These are phyloP conservation scores for Meteorus sp. DNA, from an alignment of 1,140 invertebrate genomes.

Conservation along the genomic window DNA sequence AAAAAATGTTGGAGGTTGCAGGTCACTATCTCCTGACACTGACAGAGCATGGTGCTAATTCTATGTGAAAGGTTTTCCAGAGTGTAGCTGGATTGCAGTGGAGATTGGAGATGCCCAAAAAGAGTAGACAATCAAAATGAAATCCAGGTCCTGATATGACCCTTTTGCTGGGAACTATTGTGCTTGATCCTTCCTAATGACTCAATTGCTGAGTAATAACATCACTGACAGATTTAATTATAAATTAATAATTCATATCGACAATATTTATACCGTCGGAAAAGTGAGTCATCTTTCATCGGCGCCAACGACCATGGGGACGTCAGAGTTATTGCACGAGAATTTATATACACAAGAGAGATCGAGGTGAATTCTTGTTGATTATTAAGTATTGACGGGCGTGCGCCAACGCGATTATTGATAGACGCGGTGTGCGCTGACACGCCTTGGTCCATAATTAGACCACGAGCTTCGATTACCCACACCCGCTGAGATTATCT, in stretches of 20 bases:
- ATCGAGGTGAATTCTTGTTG: neutral
- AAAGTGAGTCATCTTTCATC: constrained; percentile 15
- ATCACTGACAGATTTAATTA: constrained; percentile 9
- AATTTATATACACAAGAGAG: no score
- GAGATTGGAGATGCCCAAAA: neutral
- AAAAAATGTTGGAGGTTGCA: no score
- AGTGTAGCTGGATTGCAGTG: no score
- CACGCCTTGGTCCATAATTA: constrained; percentile 30
- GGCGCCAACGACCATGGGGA: no score
- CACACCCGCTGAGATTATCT: constrained; percentile 21
- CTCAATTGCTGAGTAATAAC: neutral
- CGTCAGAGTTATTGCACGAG: no score
- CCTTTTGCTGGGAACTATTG: neutral
- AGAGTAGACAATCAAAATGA: neutral
- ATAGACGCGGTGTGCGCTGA: constrained; percentile 18
- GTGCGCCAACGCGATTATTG: constrained; percentile 20
- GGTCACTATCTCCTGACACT: no score
- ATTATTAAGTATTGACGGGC: constrained; percentile 20
- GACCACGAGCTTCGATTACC: constrained; percentile 27
- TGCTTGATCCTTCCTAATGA: neutral
- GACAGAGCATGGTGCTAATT: no score
- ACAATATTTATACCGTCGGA: constrained; percentile 5
- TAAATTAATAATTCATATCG: constrained; percentile 14
- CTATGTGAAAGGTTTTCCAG: no score
- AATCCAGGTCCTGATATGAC: no score